Evolutionary conservation across 2,797 vertebrate genomes (phyloP).

Genomic region (Acrossocheilus fasciatus): DNA sequence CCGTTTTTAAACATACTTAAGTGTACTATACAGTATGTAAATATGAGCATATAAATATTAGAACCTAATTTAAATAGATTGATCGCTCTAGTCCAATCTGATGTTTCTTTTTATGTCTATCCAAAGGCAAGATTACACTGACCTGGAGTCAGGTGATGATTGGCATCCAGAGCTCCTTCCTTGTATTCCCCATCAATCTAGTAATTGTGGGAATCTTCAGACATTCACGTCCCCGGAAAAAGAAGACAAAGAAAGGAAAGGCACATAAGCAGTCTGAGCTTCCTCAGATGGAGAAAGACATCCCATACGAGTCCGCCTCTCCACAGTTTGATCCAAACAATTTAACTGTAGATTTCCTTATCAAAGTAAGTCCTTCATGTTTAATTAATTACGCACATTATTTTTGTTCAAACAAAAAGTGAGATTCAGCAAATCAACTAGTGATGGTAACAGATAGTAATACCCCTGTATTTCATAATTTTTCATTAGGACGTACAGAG

Average conservation of each 20-base stretch:
- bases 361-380: conserved; percentile 77
- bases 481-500: conserved; percentile 85
- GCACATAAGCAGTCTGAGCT: conserved; percentile 63
- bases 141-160: conserved; percentile 97
- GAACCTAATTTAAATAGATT: background rate
- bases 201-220: conserved; percentile 96
- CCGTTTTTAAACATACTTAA: background rate
- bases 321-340: conserved; percentile 70
- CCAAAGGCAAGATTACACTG: conserved; percentile 91
- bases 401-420: background rate
- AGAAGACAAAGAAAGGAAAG: conserved; percentile 51
- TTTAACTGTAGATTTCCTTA: conserved; percentile 86
- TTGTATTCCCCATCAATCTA: conserved; percentile 97
- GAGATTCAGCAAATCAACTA: background rate
- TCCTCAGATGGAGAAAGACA: conserved; percentile 73
- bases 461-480: background rate
- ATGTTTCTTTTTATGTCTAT: conserved; percentile 4
- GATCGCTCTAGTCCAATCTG: background rate
- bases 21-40: background rate
- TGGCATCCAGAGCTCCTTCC: conserved; percentile 93
- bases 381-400: background rate
- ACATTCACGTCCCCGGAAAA: conserved; percentile 76
- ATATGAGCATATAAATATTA: background rate
- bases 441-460: background rate
- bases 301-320: conserved; percentile 60